A percentile compares a stretch with the other conserved stretches of the same genome.
These are phyloP conservation scores for Pyrrhia umbra DNA, from an alignment of 2,888 invertebrate genomes.

Conservation along the genomic window DNA sequence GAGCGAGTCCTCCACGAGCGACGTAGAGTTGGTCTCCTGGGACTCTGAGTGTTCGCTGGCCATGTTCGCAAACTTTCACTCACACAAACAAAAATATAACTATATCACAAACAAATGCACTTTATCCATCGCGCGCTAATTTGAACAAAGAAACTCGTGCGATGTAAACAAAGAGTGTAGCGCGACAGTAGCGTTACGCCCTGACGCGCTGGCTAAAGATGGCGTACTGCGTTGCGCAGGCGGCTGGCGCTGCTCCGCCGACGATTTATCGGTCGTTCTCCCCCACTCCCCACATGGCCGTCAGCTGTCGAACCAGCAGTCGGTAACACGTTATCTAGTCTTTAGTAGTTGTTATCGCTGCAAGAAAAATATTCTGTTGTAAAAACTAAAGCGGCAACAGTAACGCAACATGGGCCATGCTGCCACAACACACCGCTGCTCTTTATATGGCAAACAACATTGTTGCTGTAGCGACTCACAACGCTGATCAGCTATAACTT, in stretches of 20 bases:
- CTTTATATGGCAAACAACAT: constrained; percentile 35
- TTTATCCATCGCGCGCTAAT: constrained; percentile 75
- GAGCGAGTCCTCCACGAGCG: constrained; percentile 85
- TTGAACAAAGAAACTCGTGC: constrained; percentile 77
- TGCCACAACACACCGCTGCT: constrained; percentile 14
- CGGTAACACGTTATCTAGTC: constrained; percentile 17
- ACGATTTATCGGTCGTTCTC: constrained; percentile 84
- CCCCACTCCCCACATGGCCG: constrained; percentile 73
- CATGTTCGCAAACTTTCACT: constrained; percentile 77
- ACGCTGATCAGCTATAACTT: constrained; percentile 18
- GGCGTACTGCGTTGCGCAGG: constrained; percentile 64
- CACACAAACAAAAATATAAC: constrained; percentile 65
- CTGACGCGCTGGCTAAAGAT: constrained; percentile 67
- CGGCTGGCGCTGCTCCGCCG: constrained; percentile 55
- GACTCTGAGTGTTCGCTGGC: constrained; percentile 82
- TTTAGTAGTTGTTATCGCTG: constrained; percentile 52
- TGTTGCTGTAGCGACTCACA: constrained; percentile 6
- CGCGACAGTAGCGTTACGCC: constrained; percentile 64
- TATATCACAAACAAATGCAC: constrained; percentile 60
- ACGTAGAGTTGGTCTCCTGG: constrained; percentile 82
- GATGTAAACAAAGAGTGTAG: constrained; percentile 79
- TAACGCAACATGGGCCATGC: constrained; percentile 28
- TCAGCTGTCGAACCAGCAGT: constrained; percentile 61
- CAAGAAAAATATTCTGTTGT: constrained; percentile 35
- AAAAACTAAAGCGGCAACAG: constrained; percentile 25